These are phyloP conservation scores for Sebastes umbrosus DNA, from an alignment of 2,797 vertebrate species.

Conservation along the genomic window DNA sequence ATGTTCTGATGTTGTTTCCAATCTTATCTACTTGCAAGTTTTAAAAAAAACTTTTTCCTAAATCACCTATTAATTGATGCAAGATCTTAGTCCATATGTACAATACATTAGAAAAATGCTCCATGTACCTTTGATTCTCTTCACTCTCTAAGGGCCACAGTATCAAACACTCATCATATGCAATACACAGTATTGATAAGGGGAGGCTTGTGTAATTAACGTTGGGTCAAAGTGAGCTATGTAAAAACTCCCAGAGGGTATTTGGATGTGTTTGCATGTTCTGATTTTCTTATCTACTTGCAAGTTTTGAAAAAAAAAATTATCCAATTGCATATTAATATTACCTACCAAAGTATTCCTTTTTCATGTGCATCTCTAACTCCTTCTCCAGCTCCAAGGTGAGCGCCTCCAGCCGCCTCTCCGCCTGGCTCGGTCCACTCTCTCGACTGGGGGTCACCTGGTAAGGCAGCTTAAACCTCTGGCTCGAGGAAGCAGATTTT, in stretches of 20 bases:
- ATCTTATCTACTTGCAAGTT: neutral
- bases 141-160: neutral
- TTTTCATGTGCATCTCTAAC: conserved; percentile 95
- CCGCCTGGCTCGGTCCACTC: conserved; percentile 92
- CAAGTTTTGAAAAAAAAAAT: no score
- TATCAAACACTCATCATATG: neutral
- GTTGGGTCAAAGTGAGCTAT: neutral
- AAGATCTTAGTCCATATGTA: no score
- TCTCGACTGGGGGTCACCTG: conserved; percentile 91
- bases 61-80: no score
- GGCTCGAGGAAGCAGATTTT: conserved; percentile 75
- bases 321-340: neutral
- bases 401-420: conserved; percentile 92
- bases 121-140: neutral
- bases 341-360: conserved; percentile 96
- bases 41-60: no score
- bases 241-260: conserved; percentile 68
- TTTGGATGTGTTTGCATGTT: neutral
- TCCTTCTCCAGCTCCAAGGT: conserved; percentile 96
- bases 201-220: no score
- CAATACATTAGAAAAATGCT: no score
- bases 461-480: conserved; percentile 89
- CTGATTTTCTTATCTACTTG: neutral
- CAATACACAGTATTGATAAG: neutral
- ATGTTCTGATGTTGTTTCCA: neutral